Conservation (phyloP, 2,113 vertebrate species). For the Barbus barbus region DNA sequence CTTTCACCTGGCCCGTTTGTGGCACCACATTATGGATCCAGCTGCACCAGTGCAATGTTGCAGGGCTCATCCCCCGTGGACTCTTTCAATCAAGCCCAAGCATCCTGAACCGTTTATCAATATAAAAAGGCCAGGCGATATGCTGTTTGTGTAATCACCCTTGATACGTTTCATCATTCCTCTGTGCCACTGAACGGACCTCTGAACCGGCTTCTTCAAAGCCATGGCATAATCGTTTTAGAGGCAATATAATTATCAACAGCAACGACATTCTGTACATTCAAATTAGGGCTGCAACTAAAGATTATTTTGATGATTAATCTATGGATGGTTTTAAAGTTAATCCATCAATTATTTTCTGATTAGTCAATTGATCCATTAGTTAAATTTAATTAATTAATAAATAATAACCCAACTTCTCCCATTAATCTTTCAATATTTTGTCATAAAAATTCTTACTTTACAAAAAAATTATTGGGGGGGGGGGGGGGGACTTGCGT, state of each 20-base stretch:
- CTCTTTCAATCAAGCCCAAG: constrained; percentile 61
- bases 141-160: constrained; percentile 21
- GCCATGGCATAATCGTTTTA: neutral
- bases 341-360: neutral
- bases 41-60: constrained; percentile 56
- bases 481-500: too few relatives aligned
- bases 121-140: constrained; percentile 35
- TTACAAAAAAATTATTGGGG: too few relatives aligned
- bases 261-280: neutral
- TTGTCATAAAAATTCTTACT: too few relatives aligned
- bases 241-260: neutral
- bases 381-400: neutral
- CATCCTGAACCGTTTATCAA: constrained; percentile 53
- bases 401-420: neutral
- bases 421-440: neutral
- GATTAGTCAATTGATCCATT: neutral
- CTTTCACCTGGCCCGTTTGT: constrained; percentile 62
- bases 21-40: constrained; percentile 62
- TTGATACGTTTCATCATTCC: neutral
- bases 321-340: too few relatives aligned
- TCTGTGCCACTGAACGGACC: constrained; percentile 22
- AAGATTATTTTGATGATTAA: neutral
- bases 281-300: neutral
- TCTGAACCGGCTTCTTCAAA: constrained; percentile 5
- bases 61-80: constrained; percentile 53